Percentiles rank a stretch among this genome's conserved stretches.
phyloP scores from a whole-genome alignment of 2,888 invertebrate species.

The Sepiola atlantica region DNA sequence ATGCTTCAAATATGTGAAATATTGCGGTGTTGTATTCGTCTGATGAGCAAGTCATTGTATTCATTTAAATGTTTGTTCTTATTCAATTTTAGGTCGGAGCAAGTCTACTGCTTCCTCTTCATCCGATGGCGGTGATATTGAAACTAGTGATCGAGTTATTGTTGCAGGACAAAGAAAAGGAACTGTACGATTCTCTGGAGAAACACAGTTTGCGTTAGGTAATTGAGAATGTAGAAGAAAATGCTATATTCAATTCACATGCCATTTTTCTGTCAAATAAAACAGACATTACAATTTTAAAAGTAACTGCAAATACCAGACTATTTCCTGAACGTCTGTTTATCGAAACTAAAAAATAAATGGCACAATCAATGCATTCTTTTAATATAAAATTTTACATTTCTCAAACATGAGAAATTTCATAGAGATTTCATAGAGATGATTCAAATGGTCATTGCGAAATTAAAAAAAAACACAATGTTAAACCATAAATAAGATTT shows the following conservation, averaged over 20 bases:
- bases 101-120: conserved; percentile 59
- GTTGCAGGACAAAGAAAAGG: conserved; percentile 76
- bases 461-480: no score
- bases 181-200: conserved; percentile 74
- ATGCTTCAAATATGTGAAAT: neutral
- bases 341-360: no score
- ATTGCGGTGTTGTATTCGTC: neutral
- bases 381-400: no score
- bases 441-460: no score
- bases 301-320: no score
- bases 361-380: no score
- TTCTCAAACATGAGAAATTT: no score
- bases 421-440: no score
- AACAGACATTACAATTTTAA: no score
- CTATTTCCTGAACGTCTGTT: no score
- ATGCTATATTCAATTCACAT: neutral
- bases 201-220: conserved; percentile 76
- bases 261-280: no score
- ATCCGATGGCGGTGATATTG: conserved; percentile 65
- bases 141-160: conserved; percentile 74
- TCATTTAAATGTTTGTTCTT: conserved; percentile 1
- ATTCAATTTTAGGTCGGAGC: conserved; percentile 57
- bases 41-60: neutral
- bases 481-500: no score
- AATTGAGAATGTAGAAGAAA: conserved; percentile 8